Evolutionary conservation across 2,797 vertebrate genomes (phyloP).

Genomic region (Coranthus polyacanthus): DNA sequence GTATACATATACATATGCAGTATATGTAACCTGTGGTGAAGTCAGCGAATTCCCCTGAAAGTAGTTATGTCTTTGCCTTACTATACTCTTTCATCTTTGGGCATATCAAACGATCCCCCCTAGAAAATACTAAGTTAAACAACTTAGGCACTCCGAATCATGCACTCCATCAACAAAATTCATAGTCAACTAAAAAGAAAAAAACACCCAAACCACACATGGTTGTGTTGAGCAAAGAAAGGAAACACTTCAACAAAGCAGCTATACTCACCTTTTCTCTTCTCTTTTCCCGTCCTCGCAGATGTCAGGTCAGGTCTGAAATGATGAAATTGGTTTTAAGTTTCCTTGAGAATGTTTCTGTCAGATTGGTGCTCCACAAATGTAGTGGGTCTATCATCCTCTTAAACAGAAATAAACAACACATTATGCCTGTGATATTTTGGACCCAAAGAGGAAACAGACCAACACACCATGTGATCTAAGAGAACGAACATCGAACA

Average conservation of each 20-base stretch:
- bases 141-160: conserved; percentile 45
- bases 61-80: conserved; percentile 86
- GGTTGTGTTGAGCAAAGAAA: conserved; percentile 34
- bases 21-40: conserved; percentile 85
- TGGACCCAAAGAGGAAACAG: conserved; percentile 62
- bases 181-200: conserved; percentile 42
- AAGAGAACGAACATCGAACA: conserved; percentile 60
- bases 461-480: conserved; percentile 46
- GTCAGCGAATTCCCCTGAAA: conserved; percentile 78
- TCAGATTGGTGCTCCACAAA: conserved; percentile 71
- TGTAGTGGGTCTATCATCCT: conserved; percentile 38
- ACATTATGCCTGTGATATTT: conserved; percentile 28
- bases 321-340: conserved; percentile 38
- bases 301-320: conserved; percentile 42
- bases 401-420: conserved; percentile 39
- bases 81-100: conserved; percentile 77
- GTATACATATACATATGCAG: conserved; percentile 88
- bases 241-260: conserved; percentile 61
- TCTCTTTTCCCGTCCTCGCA: conserved; percentile 35
- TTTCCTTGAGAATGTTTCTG: conserved; percentile 57
- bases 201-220: conserved; percentile 11
- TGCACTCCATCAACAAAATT: conserved; percentile 49
- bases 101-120: conserved; percentile 68
- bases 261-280: conserved; percentile 50
- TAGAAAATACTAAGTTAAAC: conserved; percentile 33